These are phyloP conservation scores for Garra rufa DNA, from an alignment of 2,113 vertebrate species.

Conservation along the genomic window DNA sequence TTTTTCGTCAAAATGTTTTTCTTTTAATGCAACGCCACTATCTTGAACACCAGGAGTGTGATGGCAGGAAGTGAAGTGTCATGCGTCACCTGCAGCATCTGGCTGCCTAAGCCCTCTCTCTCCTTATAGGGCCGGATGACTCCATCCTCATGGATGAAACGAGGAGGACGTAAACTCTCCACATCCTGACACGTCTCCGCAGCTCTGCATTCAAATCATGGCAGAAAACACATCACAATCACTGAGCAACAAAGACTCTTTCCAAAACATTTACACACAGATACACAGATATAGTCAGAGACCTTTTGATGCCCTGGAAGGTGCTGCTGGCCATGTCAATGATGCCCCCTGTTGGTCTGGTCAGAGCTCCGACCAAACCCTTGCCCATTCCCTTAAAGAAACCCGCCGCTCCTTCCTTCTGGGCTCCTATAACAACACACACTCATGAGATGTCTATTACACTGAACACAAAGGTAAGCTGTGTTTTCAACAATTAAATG, in stretches of 20 bases:
- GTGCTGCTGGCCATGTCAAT: conserved; percentile 98
- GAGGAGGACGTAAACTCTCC: conserved; percentile 87
- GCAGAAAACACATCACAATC: neutral
- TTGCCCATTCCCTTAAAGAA: conserved; percentile 99
- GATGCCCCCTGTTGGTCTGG: conserved; percentile 94
- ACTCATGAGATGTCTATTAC: neutral
- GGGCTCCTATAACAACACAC: conserved; percentile 81
- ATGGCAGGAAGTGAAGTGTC: neutral
- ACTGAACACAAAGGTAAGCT: neutral
- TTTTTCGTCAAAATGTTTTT: too few species aligned
- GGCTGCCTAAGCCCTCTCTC: conserved; percentile 91
- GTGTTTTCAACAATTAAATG: neutral
- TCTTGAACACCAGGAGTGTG: conserved; percentile 11
- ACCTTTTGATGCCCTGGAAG: conserved; percentile 97
- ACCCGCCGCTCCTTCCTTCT: conserved; percentile 92
- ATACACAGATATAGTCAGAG: neutral
- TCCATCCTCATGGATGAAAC: conserved; percentile 94
- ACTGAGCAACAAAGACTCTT: neutral
- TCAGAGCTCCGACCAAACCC: conserved; percentile 93
- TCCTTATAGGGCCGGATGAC: conserved; percentile 94
- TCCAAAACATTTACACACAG: neutral
- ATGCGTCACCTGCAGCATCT: conserved; percentile 91
- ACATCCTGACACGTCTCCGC: conserved; percentile 90
- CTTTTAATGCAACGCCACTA: too few species aligned
- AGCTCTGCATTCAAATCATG: conserved; percentile 75